Conservation (phyloP, 2,888 invertebrate species). For the Andrena minutula region DNA sequence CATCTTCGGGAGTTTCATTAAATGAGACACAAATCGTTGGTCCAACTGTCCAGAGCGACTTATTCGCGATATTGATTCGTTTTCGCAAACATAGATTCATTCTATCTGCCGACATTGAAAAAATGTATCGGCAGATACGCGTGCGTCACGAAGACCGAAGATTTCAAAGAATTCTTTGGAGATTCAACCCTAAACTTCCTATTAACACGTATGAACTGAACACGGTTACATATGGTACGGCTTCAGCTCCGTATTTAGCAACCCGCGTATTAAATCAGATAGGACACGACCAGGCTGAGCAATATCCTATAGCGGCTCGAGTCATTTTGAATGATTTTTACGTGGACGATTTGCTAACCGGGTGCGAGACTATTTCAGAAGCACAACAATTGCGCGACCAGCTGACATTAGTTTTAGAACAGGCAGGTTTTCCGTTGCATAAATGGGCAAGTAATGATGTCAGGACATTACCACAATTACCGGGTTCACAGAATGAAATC, state of each 20-base stretch:
- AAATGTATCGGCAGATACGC: constrained; percentile 10
- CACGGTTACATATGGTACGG: constrained; percentile 17
- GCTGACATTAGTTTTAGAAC: neutral
- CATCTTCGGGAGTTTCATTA: neutral
- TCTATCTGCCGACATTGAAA: constrained; percentile 4
- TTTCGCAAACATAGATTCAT: constrained; percentile 5
- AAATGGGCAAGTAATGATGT: constrained; percentile 1
- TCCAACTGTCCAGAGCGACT: neutral
- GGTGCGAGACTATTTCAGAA: neutral
- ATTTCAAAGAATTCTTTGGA: constrained; percentile 15
- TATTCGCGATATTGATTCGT: neutral
- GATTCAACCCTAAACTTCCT: neutral
- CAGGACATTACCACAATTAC: too few relatives aligned
- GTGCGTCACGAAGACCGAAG: neutral
- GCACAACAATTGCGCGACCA: neutral
- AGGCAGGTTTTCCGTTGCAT: neutral
- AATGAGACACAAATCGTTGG: neutral
- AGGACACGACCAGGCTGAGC: neutral
- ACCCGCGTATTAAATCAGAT: neutral
- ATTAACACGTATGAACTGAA: neutral
- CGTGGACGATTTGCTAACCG: constrained; percentile 24
- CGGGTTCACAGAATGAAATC: neutral
- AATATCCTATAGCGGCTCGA: neutral
- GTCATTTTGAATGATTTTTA: constrained; percentile 16
- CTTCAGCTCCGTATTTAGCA: constrained; percentile 15